Evolutionary conservation across 1,140 invertebrate genomes (phyloP), one percentile per base, ranked within the genome.

Genomic region (Drosophila arizonae): DNA sequence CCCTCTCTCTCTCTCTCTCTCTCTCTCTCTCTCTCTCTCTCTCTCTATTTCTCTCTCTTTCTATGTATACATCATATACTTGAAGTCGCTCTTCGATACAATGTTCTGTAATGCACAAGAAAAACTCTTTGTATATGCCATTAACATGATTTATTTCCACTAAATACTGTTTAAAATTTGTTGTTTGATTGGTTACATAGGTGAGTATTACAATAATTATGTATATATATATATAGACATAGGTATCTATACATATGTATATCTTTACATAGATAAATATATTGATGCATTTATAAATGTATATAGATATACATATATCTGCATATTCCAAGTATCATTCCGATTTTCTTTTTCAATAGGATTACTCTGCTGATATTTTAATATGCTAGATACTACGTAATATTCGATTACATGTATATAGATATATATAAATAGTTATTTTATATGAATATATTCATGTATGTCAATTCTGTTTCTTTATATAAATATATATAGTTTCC

Each of bases 101-200:
- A 6, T 30, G 28, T 30, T 30, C 28, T 30, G 0, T 30, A 5
- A 30, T 30, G 13, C 4, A 13, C 0, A 26, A n/a, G 8, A n/a
- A 62, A 50, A 48, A n/a, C 30, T 36, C 10, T 15, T 30, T 17
- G 9, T 2, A 13, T n/a, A 50, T 50, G 46, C 26, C 13, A 46
- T 48, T 55, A 72, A 68, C 43, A 60, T 68, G 13, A 41, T 72
- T 61, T 72, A 72, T 72, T 72, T 28, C 33, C 33, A 48, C 28
- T 58, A 43, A n/a, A 67, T 60, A 66, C 13, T 41, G 11, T 17
- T 17, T 51, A 63, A 36, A 63, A 36, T 46, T 15, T n/a, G 36
- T 52, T 15, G 8, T 6, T 51, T 52, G n/a, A 58, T 57, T 55
- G 52, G 21, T 15, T 66, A 26, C 51, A 21, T 72, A 66, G 28